These are phyloP conservation scores for Pyrrhia umbra DNA, from an alignment of 2,888 invertebrate species.

Conservation along the genomic window DNA sequence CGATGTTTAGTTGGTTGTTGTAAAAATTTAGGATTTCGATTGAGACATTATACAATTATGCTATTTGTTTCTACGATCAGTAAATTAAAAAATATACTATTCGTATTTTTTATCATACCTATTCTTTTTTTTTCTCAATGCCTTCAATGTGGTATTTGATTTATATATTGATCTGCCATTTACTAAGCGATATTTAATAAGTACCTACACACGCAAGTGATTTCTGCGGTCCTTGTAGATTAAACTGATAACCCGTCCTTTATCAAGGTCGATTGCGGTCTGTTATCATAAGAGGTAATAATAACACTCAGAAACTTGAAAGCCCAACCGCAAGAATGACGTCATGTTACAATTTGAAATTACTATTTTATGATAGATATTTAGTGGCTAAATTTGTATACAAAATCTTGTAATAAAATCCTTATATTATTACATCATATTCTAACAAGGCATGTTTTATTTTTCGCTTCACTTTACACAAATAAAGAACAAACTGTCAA, in stretches of 20 bases:
- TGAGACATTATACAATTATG: background rate
- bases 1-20: background rate
- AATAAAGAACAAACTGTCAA: constrained; percentile 17
- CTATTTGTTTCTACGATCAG: no score
- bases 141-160: no score
- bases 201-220: background rate
- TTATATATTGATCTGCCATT: no score
- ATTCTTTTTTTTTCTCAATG: no score
- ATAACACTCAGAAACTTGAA: background rate
- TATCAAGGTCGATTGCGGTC: constrained; percentile 10
- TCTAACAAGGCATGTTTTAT: background rate
- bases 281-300: constrained; percentile 9
- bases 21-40: background rate
- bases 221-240: constrained; percentile 12
- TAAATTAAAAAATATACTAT: no score
- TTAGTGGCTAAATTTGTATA: no score
- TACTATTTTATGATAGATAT: no score
- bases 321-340: background rate
- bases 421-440: background rate
- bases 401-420: no score
- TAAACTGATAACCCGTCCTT: background rate
- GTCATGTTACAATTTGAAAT: background rate
- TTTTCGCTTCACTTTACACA: constrained; percentile 9
- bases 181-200: background rate
- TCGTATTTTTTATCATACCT: no score